phyloP scores from a whole-genome alignment of 2,113 vertebrate genomes.

The Phoxinus phoxinus region DNA sequence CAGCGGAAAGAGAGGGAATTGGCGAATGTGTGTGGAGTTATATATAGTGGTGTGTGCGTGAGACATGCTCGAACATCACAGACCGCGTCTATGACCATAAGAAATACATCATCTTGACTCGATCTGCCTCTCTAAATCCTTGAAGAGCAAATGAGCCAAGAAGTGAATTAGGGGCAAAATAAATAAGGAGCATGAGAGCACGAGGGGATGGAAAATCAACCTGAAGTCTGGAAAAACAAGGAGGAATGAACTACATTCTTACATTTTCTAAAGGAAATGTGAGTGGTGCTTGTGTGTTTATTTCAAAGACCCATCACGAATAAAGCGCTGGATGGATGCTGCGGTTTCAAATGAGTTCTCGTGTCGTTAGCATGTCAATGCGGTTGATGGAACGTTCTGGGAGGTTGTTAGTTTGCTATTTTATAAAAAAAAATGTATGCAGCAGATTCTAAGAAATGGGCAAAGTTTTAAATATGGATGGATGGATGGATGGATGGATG shows the following conservation, averaged over 20 bases:
- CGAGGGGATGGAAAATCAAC: not conserved
- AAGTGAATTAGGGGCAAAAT: slow-evolving; percentile 28
- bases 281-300: not conserved
- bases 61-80: slow-evolving; percentile 45
- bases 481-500: no score
- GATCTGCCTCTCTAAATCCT: slow-evolving; percentile 39
- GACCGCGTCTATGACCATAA: slow-evolving; percentile 33
- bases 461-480: no score
- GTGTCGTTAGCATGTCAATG: not conserved
- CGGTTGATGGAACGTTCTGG: not conserved
- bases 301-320: not conserved
- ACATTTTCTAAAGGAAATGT: not conserved
- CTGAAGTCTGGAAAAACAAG: not conserved
- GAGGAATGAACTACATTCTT: not conserved
- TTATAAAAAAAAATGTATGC: no score
- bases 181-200: slow-evolving; percentile 44
- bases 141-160: slow-evolving; percentile 48
- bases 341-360: not conserved
- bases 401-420: no score
- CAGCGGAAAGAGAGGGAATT: not conserved
- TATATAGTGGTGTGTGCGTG: not conserved
- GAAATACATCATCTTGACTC: slow-evolving; percentile 54
- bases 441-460: no score
- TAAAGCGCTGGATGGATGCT: not conserved
- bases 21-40: not conserved